Evolutionary conservation across 2,113 vertebrate genomes (phyloP), one percentile per base, ranked within the genome.

Genomic region (Athene noctua): DNA sequence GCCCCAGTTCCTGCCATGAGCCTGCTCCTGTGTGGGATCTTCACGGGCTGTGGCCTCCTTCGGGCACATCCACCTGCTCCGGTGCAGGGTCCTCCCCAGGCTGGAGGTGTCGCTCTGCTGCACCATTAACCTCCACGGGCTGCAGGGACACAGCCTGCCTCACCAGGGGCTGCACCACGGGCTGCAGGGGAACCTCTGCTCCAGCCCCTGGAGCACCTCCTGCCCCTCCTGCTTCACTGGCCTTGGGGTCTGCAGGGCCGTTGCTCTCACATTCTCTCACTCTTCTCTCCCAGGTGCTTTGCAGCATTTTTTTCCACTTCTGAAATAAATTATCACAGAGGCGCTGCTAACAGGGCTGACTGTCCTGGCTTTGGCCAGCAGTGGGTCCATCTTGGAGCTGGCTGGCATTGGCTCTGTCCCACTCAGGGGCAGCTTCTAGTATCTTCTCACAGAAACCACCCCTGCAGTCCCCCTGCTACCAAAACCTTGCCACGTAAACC

Each of bases 191-290:
- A 63, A 30, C 10, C 34, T 66, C 29, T 80, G 5, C 8, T 51
- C 26, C 0, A 0, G 6, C 0, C 0, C 13, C 32, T 51, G 65
- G 29, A 71, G 3, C 25, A 34, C 1, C 5, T 65, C 7, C 9
- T 79, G 7, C 15, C 8, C 8, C 6, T 73, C 25, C 21, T 73
- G 21, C 54, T 68, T 18, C 40, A 25, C 25, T 4, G 7, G 55
- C 9, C 10, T 62, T 4, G 1, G 6, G 42, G 49, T 25, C 73
- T 87, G 30, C 32, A n/a, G 25, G 21, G 38, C 19, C 89, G 4
- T 40, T 87, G 36, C 4, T 2, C 17, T 42, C 21, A 49, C 9
- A 8, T 51, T 9, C 73, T 73, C 59, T 84, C 42, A 66, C 22
- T 88, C 9, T 3, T 62, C 6, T 83, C 29, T 70, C 20, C 17